These are phyloP conservation scores for Suricata suricatta DNA, from an alignment of 2,113 vertebrate species.

Conservation along the genomic window DNA sequence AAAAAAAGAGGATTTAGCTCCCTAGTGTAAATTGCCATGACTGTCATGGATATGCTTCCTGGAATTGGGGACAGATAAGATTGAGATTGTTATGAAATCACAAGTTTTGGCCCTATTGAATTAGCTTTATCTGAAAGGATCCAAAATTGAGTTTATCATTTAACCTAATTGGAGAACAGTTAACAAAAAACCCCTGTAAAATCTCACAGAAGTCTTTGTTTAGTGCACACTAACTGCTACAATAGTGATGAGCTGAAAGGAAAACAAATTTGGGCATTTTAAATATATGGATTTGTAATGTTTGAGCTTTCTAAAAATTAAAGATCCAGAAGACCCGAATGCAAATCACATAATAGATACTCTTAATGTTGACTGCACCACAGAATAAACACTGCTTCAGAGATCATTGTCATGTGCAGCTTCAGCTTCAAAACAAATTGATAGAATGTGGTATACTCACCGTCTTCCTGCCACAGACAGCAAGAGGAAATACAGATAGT, in stretches of 20 bases:
- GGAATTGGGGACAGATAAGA: constrained; percentile 6
- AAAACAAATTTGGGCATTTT: constrained; percentile 23
- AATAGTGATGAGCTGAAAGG: neutral
- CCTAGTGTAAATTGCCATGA: constrained; percentile 11
- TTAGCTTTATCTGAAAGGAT: neutral
- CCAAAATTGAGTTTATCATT: constrained; percentile 42
- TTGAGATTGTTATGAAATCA: constrained; percentile 52
- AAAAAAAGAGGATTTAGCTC: constrained; percentile 30
- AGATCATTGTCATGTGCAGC: neutral
- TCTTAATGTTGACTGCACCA: neutral
- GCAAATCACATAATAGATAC: neutral
- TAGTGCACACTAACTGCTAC: neutral
- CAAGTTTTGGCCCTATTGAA: constrained; percentile 26
- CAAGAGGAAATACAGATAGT: neutral
- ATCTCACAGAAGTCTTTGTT: constrained; percentile 17
- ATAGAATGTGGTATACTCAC: no score
- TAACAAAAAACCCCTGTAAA: constrained; percentile 32
- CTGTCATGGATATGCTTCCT: neutral
- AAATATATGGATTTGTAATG: neutral
- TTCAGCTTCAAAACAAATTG: neutral
- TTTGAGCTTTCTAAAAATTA: neutral
- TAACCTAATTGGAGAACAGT: constrained; percentile 43
- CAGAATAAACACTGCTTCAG: neutral
- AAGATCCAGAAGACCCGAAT: neutral
- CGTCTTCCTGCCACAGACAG: neutral